Conservation (phyloP, 2,797 vertebrate species). For the Darevskia mixta region DNA sequence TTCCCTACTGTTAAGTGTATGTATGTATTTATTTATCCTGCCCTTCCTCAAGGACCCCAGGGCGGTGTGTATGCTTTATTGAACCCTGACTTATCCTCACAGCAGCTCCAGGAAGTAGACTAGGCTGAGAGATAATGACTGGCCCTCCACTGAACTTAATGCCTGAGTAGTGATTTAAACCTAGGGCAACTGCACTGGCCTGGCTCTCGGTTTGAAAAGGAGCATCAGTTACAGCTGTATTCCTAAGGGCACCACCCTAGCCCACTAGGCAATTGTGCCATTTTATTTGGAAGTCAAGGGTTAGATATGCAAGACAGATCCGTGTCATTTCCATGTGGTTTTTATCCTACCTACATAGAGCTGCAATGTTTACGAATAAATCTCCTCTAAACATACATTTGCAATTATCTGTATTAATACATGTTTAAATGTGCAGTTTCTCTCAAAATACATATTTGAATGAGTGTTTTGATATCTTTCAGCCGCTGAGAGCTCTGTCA, state of each 20-base stretch:
- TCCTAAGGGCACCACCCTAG: not conserved
- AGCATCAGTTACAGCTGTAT: not conserved
- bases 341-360: not conserved
- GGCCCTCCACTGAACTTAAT: not conserved
- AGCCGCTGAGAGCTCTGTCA: not conserved
- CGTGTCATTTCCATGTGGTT: not conserved
- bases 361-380: not conserved
- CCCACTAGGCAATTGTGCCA: not conserved
- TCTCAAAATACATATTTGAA: not conserved
- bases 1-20: not conserved
- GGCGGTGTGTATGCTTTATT: not conserved
- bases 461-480: not conserved
- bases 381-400: not conserved
- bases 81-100: not conserved
- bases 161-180: not conserved
- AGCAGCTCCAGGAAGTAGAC: not conserved
- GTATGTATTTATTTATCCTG: not conserved
- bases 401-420: not conserved
- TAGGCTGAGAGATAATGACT: not conserved
- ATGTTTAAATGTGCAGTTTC: not conserved
- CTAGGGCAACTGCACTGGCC: not conserved
- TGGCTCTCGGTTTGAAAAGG: not conserved
- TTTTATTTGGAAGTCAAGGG: not conserved
- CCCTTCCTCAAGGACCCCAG: not conserved
- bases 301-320: no score